Evolutionary conservation across 1,140 invertebrate genomes (phyloP).

Genomic region (Rhyacophila brunnea): DNA sequence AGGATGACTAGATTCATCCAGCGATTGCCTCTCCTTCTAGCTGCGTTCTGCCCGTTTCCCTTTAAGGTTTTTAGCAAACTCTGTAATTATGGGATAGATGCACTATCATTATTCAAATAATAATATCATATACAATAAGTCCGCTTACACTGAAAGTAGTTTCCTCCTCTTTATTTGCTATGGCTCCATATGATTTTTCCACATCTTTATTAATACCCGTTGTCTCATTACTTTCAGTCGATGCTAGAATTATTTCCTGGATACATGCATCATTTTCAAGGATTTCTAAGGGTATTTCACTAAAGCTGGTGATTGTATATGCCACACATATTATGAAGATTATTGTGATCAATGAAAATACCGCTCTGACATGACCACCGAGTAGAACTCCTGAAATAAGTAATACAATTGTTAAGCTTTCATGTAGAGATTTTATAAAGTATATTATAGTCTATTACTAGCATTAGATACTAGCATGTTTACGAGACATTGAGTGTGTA

Average conservation of each 20-base stretch:
- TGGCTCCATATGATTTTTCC: slow-evolving; percentile 30
- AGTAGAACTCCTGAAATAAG: slow-evolving; percentile 67
- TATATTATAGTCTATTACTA: too few relatives aligned
- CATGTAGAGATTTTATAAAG: too few relatives aligned
- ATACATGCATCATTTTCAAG: slow-evolving; percentile 40
- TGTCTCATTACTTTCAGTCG: slow-evolving; percentile 19
- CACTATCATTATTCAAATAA: too few relatives aligned
- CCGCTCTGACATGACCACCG: slow-evolving; percentile 85
- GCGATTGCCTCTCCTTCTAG: too few relatives aligned
- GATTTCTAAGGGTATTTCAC: slow-evolving; percentile 76
- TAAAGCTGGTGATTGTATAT: slow-evolving; percentile 82
- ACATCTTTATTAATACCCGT: slow-evolving; percentile 20
- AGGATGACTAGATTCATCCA: too few relatives aligned
- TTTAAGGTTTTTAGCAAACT: too few relatives aligned
- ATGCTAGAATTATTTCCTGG: slow-evolving; percentile 24
- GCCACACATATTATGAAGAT: slow-evolving; percentile 81
- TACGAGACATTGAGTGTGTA: too few relatives aligned
- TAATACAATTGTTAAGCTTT: too few relatives aligned
- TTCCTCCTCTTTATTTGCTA: slow-evolving; percentile 4
- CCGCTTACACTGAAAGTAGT: slow-evolving; percentile 7
- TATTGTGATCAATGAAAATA: slow-evolving; percentile 85
- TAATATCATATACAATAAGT: too few relatives aligned
- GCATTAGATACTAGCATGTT: too few relatives aligned
- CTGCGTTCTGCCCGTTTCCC: too few relatives aligned
- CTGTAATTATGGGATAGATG: too few relatives aligned